Evolutionary conservation across 1,140 invertebrate genomes (phyloP), one percentile per base, ranked within the genome.

Genomic region (Nasonia giraulti): DNA sequence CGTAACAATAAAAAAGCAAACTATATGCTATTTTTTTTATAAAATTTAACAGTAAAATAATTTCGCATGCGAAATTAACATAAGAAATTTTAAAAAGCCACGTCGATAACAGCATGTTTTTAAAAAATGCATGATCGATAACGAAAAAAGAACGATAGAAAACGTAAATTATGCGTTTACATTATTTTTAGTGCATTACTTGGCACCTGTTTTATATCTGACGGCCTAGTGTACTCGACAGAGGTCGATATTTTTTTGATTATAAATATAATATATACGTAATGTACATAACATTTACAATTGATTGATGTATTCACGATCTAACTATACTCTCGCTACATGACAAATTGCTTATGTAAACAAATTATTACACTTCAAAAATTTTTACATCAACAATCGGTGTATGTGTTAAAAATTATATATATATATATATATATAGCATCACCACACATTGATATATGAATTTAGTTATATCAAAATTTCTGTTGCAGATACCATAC

Each of bases 151-250:
- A 71, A 71, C 2, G 14, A n/a, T 75, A 75, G 8, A 33, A 86
- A 86, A 86, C 55, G 31, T 77, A 79, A 82, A 40, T 86, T 82
- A 85, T 83, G 82, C 79, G 76, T 86, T 82, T 75, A 78, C 44
- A 75, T 84, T 88, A 88, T 88, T 78, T 88, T 87, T 85, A 87
- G 87, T 87, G 87, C 81, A 88, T 89, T 87, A 87, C 88, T 91
- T 91, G 90, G 90, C 90, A 90, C 90, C 86, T 80, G 80, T 73
- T 86, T 81, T 86, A 85, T 66, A 66, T 88, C 66, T 86, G 82
- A 71, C 81, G 74, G n/a, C 17, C n/a, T 44, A 3, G 17, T 82
- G n/a, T 85, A 31, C 68, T 76, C 55, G 40, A 76, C 55, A 62
- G 47, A 44, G 2, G 27, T 85, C 23, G 55, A 75, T 80, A 55